Evolutionary conservation across 2,113 vertebrate genomes (phyloP).

Genomic region (cat (Felis catus)): F.catus_Fca126_mat1.0 CM031418.1:104551501-104552000

Average conservation of each 20-base stretch:
- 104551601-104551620: neutral
- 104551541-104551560: neutral
- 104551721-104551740: conserved; percentile 8
- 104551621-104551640: neutral
- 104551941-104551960: neutral
- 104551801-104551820: neutral
- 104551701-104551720: neutral
- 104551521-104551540: no score
- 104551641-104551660: neutral
- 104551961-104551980: neutral
- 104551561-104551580: neutral
- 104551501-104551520: no score
- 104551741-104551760: conserved; percentile 3
- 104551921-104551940: conserved; percentile 20
- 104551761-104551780: neutral
- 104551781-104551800: neutral
- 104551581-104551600: neutral
- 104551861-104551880: conserved; percentile 44
- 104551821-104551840: neutral
- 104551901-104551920: neutral
- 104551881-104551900: conserved; percentile 12
- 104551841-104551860: neutral
- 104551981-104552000: neutral
- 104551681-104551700: neutral
- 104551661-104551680: neutral